Evolutionary conservation across 2,113 vertebrate species (phyloP), one percentile per base, ranked within the genome.

Genomic region (Pogonocichla stellata): DNA sequence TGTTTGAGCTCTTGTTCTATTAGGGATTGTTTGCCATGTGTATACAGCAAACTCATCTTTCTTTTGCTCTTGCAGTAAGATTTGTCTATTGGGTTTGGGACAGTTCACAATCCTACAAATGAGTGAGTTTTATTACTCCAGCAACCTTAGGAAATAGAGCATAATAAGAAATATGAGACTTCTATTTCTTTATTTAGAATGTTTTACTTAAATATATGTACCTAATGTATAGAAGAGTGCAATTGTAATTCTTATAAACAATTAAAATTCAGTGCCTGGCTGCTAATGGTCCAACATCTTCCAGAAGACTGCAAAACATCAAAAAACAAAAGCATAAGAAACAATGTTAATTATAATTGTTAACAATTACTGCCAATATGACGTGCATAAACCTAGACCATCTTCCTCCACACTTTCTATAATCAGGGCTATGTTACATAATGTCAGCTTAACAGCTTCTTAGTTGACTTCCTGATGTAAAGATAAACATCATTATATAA

Each of bases 401-500:
- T 92, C 93, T 93, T 93, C 93, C 94, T 93, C 75, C 92, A 94
- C 92, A 67, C 82, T 95, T 96, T 90, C 95, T 94, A 56, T 93
- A 93, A 95, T 78, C 34, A 4, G 85, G 47, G 8, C 79, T 71
- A 22, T 62, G 90, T 97, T 97, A 95, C 72, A 90, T 95, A 97
- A 97, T 83, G 67, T 62, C 88, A 95, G 95, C 94, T 96, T 93
- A 96, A 93, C 80, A 86, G 95, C 93, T 92, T 95, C 94, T 93
- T 95, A 93, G 92, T 88, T 95, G 92, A 90, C 93, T 94, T 96
- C 94, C 94, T 88, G 80, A 94, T 97, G 90, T 86, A 94, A 97
- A 97, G 94, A 96, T 94, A 96, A 93, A 97, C 95, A 74, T 67
- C 80, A 90, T 97, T 96, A 97, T 86, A 92, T 96, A 96, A 96